Evolutionary conservation across 2,113 vertebrate species (phyloP).

Genomic region (Bufo gargarizans): DNA sequence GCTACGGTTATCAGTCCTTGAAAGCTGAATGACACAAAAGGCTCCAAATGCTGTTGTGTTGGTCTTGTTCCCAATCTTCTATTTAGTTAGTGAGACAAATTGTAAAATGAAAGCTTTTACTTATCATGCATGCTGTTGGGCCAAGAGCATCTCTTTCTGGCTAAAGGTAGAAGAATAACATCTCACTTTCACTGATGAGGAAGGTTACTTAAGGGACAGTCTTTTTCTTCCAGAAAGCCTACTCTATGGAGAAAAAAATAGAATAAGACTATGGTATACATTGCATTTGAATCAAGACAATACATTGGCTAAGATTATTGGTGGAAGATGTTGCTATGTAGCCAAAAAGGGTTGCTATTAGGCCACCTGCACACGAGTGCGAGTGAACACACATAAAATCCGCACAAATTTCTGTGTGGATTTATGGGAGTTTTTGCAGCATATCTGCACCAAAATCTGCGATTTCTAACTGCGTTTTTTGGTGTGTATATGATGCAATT

Average conservation of each 20-base stretch:
- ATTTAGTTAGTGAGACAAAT: constrained; percentile 55
- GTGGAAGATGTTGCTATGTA: no score
- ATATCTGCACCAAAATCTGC: no score
- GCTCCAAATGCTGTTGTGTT: constrained; percentile 55
- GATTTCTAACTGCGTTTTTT: no score
- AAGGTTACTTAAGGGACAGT: constrained; percentile 48
- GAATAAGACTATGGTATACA: not conserved
- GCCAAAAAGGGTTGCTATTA: no score
- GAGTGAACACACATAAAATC: no score
- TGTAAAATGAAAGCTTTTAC: constrained; percentile 48
- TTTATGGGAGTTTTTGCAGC: no score
- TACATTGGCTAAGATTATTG: no score
- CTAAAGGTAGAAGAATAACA: constrained; percentile 45
- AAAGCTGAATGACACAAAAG: constrained; percentile 51
- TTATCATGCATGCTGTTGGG: constrained; percentile 53
- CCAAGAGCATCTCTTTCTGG: constrained; percentile 21
- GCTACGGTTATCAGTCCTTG: constrained; percentile 45
- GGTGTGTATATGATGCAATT: no score
- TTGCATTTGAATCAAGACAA: no score
- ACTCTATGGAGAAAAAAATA: not conserved
- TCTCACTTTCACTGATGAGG: constrained; percentile 32
- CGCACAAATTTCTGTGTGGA: no score
- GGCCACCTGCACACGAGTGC: no score
- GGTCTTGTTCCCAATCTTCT: constrained; percentile 53
- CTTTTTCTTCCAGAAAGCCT: constrained; percentile 4